phyloP scores from a whole-genome alignment of 1,140 invertebrate genomes.

The Hylaeus anthracinus region DNA sequence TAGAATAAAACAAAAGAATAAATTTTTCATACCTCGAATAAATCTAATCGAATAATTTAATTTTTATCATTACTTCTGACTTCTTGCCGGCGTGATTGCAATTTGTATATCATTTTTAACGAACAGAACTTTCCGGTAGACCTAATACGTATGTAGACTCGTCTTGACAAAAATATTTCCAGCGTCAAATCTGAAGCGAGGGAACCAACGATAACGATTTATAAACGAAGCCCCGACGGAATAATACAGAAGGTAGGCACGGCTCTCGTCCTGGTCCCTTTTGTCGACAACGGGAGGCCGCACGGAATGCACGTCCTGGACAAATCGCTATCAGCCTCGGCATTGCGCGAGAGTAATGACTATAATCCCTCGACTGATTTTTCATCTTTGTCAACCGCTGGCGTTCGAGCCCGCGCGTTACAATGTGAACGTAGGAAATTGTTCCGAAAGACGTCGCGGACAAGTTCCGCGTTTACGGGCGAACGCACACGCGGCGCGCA shows the following conservation, averaged over 20 bases:
- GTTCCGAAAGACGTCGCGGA: neutral
- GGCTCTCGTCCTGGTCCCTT: neutral
- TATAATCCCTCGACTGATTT: slow-evolving; percentile 25
- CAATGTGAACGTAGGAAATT: slow-evolving; percentile 14
- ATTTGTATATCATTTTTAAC: no score
- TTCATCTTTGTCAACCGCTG: slow-evolving; percentile 17
- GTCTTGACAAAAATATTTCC: no score
- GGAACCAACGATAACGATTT: no score
- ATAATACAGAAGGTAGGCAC: neutral
- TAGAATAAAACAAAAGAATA: no score
- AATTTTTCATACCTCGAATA: no score
- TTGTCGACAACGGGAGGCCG: slow-evolving; percentile 36
- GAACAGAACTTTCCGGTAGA: no score
- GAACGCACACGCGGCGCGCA: neutral
- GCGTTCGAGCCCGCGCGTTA: neutral
- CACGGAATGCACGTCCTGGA: slow-evolving; percentile 53
- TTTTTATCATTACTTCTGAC: no score
- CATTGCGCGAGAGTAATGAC: slow-evolving; percentile 51
- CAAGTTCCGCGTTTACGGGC: slow-evolving; percentile 12
- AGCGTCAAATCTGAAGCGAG: no score
- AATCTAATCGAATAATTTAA: no score
- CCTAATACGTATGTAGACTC: no score
- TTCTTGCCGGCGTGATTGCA: no score
- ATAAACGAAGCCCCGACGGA: neutral
- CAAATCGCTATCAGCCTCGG: slow-evolving; percentile 51